Base-by-base conservation (phyloP, 2,888 invertebrate species). In the Junonia oenone region DNA sequence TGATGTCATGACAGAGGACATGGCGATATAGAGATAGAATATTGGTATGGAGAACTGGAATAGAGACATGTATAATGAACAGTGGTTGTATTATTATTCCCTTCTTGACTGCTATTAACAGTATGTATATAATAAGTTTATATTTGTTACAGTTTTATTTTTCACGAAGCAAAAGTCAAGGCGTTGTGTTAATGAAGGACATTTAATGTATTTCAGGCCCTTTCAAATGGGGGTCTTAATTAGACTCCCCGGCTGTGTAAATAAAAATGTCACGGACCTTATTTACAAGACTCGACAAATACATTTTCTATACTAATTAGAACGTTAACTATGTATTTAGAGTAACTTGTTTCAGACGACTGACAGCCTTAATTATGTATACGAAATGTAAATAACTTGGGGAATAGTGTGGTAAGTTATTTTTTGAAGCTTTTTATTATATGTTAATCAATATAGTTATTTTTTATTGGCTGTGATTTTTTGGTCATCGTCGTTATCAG, bases 201-300 rank as follows among this genome's bases (percentile, higher is more conserved):
- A 69, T 67, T 73, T 74, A 75, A 75, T 72, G 70, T 75, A 58
- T 72, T 70, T 76, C 72, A 71, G 70, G 69, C 65, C 72, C 75
- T 76, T 75, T 76, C 75, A 69, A 78, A 73, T 72, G 71, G 72
- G 72, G 70, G 71, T 75, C 75, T 78, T 79, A 77, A 80, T 80
- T 78, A 77, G 62, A 54, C 66, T 61, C 56, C 63, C 61, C 57
- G 56, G 58, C 48, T 63, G 55, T 57, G 62, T 60, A 63, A 67
- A 59, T 61, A 58, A 69, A 67, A 72, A 70, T 68, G 68, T 68
- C 63, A 67, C 62, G 62, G 63, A 65, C 64, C 68, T 68, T 66
- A 59, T 63, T 61, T 59, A 62, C 52, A 58, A 58, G 58, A 57
- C 50, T 58, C 51, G 47, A 58, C 56, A 61, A 52, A 59, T 62